Base-by-base conservation (phyloP, 2,888 invertebrate genomes). In the Pyrocoelia pectoralis region DNA sequence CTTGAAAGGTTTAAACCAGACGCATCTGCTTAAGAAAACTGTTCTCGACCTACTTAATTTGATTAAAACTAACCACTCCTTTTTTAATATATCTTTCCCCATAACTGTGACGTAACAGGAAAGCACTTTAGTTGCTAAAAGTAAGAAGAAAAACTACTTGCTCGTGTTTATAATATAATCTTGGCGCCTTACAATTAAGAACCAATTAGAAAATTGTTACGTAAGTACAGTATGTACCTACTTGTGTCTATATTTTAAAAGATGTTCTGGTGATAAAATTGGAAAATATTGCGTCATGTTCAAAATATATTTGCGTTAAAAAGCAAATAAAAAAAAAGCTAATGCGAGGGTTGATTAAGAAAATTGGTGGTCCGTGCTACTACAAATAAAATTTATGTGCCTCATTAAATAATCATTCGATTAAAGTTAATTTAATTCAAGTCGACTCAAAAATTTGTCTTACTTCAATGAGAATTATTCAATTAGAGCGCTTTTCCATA, bases 171-270 rank as follows among this genome's bases (percentile, higher is more conserved):
- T 60, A 64, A 56, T n/a, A n/a, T n/a, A 54, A 56, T 61, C 57
- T 60, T 58, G 65, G 65, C 65, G 65, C 65, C 65, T 54, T 14
- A 28, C 40, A 50, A 65, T 65, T 54, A 61, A 61, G 61, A 57
- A 54, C 61, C 50, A 61, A 57, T 57, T 61, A 65, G 24, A 24
- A 65, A 58, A 61, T 61, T 61, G 49, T 48, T 64, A 57, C 28
- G 29, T 38, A 40, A 54, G 19, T 4, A 29, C 4, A 3, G 19
- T 13, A 17, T 9, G 14, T 17, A 24, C 6, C 24, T 24, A 24
- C 24, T 24, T 24, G 6, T 3, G n/a, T n/a, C n/a, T n/a, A n/a
- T n/a, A n/a, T n/a, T n/a, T n/a, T n/a, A n/a, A 6, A 24, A 24
- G 24, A 24, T 24, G 3, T 24, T 24, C 6, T 24, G 24, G 24